These are phyloP conservation scores for Odontamblyopus rebecca DNA, from an alignment of 2,797 vertebrate genomes.

Conservation along the genomic window DNA sequence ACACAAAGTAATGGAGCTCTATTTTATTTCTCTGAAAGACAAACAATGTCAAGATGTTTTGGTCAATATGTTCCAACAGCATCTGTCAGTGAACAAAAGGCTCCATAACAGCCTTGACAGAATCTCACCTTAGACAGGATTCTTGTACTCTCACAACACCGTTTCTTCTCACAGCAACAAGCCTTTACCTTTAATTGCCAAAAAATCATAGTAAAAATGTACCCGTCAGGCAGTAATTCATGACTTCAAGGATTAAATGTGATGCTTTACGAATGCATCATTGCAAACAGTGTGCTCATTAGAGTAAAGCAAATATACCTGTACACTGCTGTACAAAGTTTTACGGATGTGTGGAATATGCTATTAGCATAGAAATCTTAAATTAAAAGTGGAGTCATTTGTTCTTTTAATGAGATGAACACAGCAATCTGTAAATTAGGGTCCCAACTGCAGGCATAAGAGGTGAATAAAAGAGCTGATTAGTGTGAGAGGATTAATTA, in stretches of 20 bases:
- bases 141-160: conserved; percentile 36
- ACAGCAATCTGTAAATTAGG: background rate
- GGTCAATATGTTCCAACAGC: conserved; percentile 66
- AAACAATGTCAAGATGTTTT: conserved; percentile 74
- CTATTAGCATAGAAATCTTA: background rate
- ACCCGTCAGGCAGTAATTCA: conserved; percentile 30
- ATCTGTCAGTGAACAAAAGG: conserved; percentile 59
- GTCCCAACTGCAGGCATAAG: background rate
- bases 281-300: conserved; percentile 27
- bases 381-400: background rate
- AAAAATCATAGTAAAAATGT: conserved; percentile 49
- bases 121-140: conserved; percentile 44
- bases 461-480: background rate
- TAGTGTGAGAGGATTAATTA: background rate
- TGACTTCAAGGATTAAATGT: conserved; percentile 13
- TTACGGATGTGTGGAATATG: background rate
- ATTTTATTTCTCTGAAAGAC: conserved; percentile 77
- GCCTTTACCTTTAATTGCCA: conserved; percentile 36
- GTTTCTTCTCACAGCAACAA: conserved; percentile 42
- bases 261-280: conserved; percentile 4
- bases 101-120: conserved; percentile 53
- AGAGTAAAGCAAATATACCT: conserved; percentile 2
- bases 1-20: conserved; percentile 66
- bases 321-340: background rate
- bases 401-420: background rate